These are phyloP conservation scores for Nemoura dubitans DNA, from an alignment of 2,888 invertebrate species.

Conservation along the genomic window DNA sequence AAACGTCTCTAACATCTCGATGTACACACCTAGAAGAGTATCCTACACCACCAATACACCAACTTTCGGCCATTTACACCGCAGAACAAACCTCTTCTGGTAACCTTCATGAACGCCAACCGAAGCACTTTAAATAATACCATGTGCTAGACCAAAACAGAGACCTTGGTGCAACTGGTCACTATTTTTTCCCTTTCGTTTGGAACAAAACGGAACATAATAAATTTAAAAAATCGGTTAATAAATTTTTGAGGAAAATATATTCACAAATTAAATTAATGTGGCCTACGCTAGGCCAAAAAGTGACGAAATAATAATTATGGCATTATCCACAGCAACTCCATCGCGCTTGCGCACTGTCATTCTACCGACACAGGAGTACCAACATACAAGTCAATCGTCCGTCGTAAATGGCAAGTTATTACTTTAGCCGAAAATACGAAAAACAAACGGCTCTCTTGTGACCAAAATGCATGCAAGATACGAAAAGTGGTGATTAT, in stretches of 20 bases:
- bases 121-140: background rate
- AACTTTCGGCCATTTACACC: background rate
- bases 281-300: background rate
- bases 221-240: background rate
- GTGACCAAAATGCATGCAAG: no score
- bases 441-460: background rate
- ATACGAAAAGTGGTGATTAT: no score
- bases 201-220: background rate
- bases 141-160: constrained; percentile 12
- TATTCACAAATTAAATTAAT: background rate
- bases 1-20: background rate
- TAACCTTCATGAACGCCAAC: background rate
- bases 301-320: background rate
- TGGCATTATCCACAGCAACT: background rate
- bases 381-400: background rate
- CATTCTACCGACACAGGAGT: background rate
- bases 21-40: background rate
- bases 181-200: background rate
- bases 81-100: background rate
- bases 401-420: background rate
- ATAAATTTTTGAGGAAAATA: background rate
- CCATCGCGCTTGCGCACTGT: background rate
- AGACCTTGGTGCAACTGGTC: background rate
- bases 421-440: background rate
- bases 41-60: background rate